Evolutionary conservation across 2,888 invertebrate genomes (phyloP), one percentile per base, ranked within the genome.

Genomic region (Muschampia plurimacula): DNA sequence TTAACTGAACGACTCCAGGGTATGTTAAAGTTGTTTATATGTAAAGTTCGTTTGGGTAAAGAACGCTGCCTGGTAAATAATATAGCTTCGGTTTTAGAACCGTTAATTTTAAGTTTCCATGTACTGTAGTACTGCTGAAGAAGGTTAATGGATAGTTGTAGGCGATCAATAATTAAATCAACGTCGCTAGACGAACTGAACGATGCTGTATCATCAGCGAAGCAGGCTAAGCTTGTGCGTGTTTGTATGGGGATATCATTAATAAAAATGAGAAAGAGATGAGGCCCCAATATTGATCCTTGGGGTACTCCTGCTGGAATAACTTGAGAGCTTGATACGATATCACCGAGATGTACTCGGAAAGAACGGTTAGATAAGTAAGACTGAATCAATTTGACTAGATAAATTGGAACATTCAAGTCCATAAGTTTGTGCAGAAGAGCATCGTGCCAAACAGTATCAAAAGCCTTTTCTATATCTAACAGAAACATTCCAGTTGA

Each of bases 1-100:
- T 57, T 57, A 57, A 57, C 57, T 9, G 57, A 57, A 12, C 57
- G 57, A 57, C 57, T 57, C 57, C 57, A 57, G 5, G 57, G 57
- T 22, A 57, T 28, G 13, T 28, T 28, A 28, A 57, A 57, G 57
- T 28, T 28, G 2, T 28, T 28, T 9, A 57, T 10, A 9, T 2
- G 7, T 28, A 57, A 28, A 13, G 57, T 57, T 10, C 57, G 57
- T 22, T 28, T 57, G 2, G 57, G 57, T 2, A 28, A 28, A 10
- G 57, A 57, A 28, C 57, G 57, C 28, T 57, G 57, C 9, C 57
- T 57, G 12, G 57, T 57, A 10, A 57, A 57, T 28, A 57, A 9
- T 57, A 57, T 57, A 13, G 57, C 57, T 57, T 57, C 57, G 3
- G 57, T 57, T 57, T 57, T 57, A 28, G 28, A 57, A 13, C 28